Conservation (phyloP, 2,113 vertebrate species). For the Gallinago media region DNA sequence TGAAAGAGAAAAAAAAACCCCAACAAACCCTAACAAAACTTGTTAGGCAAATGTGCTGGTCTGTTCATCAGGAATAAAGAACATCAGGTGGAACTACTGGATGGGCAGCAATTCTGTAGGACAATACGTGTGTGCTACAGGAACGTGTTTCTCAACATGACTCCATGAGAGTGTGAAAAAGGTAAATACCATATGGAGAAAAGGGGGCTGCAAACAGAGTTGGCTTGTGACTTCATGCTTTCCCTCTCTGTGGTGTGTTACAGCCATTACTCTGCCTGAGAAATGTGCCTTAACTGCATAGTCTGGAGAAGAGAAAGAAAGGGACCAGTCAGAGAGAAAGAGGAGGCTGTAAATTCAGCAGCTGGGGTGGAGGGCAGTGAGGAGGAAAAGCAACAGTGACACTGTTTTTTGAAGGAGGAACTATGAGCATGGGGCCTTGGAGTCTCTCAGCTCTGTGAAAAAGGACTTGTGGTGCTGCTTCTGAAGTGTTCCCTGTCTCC, state of each 20-base stretch:
- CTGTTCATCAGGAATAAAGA: background rate
- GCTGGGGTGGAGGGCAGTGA: fast-evolving
- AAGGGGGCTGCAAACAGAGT: background rate
- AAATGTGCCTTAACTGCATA: background rate
- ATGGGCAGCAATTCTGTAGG: background rate
- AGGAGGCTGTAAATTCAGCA: background rate
- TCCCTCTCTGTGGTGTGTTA: background rate
- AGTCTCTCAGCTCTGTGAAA: background rate
- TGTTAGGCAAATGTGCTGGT: background rate
- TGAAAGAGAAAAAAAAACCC: background rate
- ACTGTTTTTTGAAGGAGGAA: background rate
- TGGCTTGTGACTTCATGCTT: background rate
- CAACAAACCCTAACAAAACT: background rate
- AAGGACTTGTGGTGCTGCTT: background rate
- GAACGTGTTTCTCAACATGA: background rate
- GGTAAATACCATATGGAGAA: background rate
- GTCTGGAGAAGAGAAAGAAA: background rate
- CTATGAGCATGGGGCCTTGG: background rate
- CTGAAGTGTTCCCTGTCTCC: background rate
- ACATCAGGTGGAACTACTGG: background rate
- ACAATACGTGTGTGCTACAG: fast-evolving
- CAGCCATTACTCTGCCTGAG: background rate
- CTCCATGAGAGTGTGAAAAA: background rate
- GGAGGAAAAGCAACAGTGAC: background rate
- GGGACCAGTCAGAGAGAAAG: background rate